Evolutionary conservation across 2,797 vertebrate species (phyloP), one percentile per base, ranked within the genome.

Genomic region (Aulostomus chinensis): DNA sequence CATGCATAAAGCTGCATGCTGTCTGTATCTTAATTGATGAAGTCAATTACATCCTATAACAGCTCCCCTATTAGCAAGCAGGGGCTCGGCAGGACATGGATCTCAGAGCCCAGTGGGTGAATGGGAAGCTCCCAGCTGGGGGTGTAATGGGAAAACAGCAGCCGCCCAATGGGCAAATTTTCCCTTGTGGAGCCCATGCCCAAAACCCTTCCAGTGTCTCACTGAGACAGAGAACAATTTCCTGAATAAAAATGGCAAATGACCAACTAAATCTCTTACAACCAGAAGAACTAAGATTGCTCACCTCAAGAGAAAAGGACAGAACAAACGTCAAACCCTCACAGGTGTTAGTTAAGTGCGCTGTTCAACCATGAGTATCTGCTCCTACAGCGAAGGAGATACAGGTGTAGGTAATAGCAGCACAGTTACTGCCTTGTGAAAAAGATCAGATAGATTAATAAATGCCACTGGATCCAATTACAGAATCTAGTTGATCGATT

Each of bases 101-200:
- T 64, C 31, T 67, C 52, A 55, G 39, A 53, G 47, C 41, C n/a
- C 9, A 13, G 32, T 57, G 37, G 62, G 47, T 14, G 15, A 41
- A 61, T 45, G 40, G 64, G 70, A 62, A 68, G 52, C 58, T 51
- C 69, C 59, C 76, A 49, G 70, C 65, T 75, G 66, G 68, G 69
- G 78, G 39, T 4, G 32, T 77, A 81, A 82, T 82, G 60, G 68
- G 66, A 80, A 84, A 80, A 60, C 75, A 72, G 75, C 74, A 50
- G 83, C 68, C 17, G 45, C 39, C 41, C 53, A 31, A 30, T 46
- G 21, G 62, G 32, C 35, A 45, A 35, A 45, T 50, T 39, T 37
- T 26, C 41, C 39, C 26, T 8, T n/a, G 3, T 35, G 31, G 26
- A 4, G 11, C 32, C 25, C 41, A 31, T 39, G 39, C 32, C 49